phyloP scores from a whole-genome alignment of 2,797 vertebrate species.

The Pitangus sulphuratus region DNA sequence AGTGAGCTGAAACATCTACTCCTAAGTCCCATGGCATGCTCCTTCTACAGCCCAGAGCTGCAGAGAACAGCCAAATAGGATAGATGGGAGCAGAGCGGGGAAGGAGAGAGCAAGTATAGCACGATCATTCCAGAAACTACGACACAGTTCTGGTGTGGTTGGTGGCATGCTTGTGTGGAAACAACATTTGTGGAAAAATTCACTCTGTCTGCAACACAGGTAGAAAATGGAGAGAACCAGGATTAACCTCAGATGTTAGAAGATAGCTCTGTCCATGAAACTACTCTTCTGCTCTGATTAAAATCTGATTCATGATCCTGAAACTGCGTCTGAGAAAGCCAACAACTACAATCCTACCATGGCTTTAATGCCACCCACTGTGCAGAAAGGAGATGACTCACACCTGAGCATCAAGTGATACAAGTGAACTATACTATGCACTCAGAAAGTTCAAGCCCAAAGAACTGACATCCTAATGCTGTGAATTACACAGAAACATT shows the following conservation, averaged over 20 bases:
- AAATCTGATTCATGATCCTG: neutral
- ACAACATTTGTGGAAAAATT: neutral
- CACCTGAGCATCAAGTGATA: neutral
- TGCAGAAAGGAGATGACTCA: neutral
- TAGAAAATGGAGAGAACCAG: neutral
- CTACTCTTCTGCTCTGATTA: neutral
- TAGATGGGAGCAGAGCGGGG: neutral
- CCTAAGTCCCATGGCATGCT: fast-evolving
- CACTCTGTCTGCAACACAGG: neutral
- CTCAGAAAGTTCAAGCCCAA: constrained; percentile 5
- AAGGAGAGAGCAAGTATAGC: neutral
- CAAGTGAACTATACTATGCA: neutral
- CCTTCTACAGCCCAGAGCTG: neutral
- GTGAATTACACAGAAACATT: constrained; percentile 4
- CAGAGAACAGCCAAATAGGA: neutral
- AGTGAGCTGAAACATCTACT: neutral
- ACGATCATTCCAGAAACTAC: neutral
- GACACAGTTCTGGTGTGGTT: neutral
- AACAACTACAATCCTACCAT: neutral
- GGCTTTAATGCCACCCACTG: neutral
- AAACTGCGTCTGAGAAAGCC: neutral
- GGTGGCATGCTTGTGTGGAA: neutral
- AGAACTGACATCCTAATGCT: neutral
- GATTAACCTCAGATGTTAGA: neutral
- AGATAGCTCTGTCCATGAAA: neutral